These are phyloP conservation scores for Nasua narica DNA, from an alignment of 2,797 vertebrate genomes.

Conservation along the genomic window DNA sequence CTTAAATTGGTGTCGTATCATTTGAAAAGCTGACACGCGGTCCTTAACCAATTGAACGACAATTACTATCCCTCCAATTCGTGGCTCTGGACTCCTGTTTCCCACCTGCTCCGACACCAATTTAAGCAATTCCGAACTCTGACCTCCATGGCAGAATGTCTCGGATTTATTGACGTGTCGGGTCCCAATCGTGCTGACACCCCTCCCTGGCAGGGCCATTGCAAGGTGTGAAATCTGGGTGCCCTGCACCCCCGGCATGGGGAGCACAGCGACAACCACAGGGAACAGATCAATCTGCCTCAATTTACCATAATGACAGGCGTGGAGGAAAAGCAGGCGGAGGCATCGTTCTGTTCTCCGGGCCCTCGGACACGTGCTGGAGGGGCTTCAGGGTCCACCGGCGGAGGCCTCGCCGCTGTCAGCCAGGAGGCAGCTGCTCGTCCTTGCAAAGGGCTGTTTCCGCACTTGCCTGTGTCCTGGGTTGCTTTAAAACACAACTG, in stretches of 20 bases:
- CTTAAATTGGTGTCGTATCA: slow-evolving; percentile 80
- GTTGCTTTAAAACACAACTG: background rate
- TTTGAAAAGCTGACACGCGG: slow-evolving; percentile 71
- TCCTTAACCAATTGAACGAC: slow-evolving; percentile 52
- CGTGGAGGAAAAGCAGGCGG: background rate
- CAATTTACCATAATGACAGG: slow-evolving; percentile 63
- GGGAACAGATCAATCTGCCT: slow-evolving; percentile 71
- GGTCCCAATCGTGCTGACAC: slow-evolving; percentile 73
- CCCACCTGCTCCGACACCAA: slow-evolving; percentile 80
- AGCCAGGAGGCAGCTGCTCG: background rate
- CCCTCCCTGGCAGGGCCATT: slow-evolving; percentile 71
- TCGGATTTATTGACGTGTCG: slow-evolving; percentile 76
- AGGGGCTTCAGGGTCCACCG: background rate
- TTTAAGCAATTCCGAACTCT: slow-evolving; percentile 83
- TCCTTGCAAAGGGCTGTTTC: background rate
- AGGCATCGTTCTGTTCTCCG: slow-evolving; percentile 34
- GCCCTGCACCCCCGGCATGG: slow-evolving; percentile 41
- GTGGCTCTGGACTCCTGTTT: slow-evolving; percentile 70
- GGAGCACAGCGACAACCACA: slow-evolving; percentile 66
- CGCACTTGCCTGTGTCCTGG: background rate
- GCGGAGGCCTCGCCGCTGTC: background rate
- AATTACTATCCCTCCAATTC: slow-evolving; percentile 78
- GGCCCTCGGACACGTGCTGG: background rate
- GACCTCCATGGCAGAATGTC: slow-evolving; percentile 62
- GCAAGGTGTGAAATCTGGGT: slow-evolving; percentile 75